phyloP scores from a whole-genome alignment of 2,888 invertebrate species.

The Odontothrips loti region DNA sequence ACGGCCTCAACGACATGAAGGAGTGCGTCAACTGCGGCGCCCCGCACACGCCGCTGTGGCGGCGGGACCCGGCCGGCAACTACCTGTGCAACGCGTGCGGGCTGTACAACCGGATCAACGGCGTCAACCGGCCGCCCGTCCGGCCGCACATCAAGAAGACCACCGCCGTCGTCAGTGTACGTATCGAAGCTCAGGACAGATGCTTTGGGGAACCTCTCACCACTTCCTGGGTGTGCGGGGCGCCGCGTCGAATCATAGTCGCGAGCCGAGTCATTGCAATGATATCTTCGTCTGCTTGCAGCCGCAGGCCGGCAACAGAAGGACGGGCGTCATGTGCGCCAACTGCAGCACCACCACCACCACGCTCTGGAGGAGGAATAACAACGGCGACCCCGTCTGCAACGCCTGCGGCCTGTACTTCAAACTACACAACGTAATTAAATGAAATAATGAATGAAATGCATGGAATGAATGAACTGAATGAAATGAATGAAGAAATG shows the following conservation, averaged over 20 bases:
- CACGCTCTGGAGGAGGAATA: constrained; percentile 93
- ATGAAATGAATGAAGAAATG: no score
- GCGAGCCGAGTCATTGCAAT: no score
- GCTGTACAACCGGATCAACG: constrained; percentile 58
- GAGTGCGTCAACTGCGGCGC: constrained; percentile 67
- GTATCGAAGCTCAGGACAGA: no score
- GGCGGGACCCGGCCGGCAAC: constrained; percentile 80
- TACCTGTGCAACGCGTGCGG: constrained; percentile 84
- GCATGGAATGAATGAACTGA: no score
- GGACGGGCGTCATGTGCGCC: constrained; percentile 72
- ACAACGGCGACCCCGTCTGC: constrained; percentile 92
- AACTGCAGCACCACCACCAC: constrained; percentile 91
- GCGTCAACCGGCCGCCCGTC: constrained; percentile 73
- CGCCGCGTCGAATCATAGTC: not conserved
- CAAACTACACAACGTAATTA: constrained; percentile 78
- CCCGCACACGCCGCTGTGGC: constrained; percentile 73
- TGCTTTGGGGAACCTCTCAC: no score
- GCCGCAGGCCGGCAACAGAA: constrained; percentile 60
- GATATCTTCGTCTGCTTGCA: constrained; percentile 39
- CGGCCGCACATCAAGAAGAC: constrained; percentile 58
- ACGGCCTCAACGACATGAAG: constrained; percentile 53
- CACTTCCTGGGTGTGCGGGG: not conserved
- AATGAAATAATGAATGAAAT: no score
- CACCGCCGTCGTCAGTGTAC: constrained; percentile 17
- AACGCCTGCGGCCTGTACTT: constrained; percentile 97